phyloP scores from a whole-genome alignment of 35 echinoderm and acorn worm species.

The Chiridota heheva region DNA sequence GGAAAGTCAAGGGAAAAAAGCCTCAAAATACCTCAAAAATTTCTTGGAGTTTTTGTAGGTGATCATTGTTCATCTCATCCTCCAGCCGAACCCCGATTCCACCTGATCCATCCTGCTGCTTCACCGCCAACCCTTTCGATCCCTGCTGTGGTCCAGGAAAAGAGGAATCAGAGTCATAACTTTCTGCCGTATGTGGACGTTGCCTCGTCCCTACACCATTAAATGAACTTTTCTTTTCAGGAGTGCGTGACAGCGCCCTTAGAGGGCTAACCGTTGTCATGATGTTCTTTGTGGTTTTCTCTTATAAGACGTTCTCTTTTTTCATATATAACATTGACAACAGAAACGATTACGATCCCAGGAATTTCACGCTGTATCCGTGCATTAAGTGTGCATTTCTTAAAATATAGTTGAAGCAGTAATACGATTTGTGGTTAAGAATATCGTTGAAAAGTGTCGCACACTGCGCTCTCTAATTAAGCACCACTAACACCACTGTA shows the following conservation, averaged over 20 bases:
- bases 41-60: conserved; percentile 88
- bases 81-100: conserved; percentile 67
- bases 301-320: too few species aligned
- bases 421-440: too few species aligned
- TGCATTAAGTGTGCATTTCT: too few species aligned
- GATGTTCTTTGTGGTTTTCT: too few species aligned
- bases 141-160: conserved; percentile 37
- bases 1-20: too few species aligned
- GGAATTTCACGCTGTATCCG: too few species aligned
- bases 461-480: too few species aligned
- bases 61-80: conserved; percentile 99
- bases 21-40: conserved; percentile 99
- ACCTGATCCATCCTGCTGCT: conserved; percentile 14
- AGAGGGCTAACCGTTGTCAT: conserved; percentile 15
- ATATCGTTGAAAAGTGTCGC: too few species aligned
- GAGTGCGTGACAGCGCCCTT: conserved; percentile 9
- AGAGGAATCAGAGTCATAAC: conserved; percentile 34
- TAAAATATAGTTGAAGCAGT: too few species aligned
- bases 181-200: not conserved
- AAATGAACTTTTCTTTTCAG: not conserved
- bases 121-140: conserved; percentile 71
- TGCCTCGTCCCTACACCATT: conserved; percentile 1
- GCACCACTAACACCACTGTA: too few species aligned
- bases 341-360: too few species aligned
- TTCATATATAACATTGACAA: too few species aligned